Conservation (phyloP, 2,113 vertebrate genomes). For the Dipodomys spectabilis region DNA sequence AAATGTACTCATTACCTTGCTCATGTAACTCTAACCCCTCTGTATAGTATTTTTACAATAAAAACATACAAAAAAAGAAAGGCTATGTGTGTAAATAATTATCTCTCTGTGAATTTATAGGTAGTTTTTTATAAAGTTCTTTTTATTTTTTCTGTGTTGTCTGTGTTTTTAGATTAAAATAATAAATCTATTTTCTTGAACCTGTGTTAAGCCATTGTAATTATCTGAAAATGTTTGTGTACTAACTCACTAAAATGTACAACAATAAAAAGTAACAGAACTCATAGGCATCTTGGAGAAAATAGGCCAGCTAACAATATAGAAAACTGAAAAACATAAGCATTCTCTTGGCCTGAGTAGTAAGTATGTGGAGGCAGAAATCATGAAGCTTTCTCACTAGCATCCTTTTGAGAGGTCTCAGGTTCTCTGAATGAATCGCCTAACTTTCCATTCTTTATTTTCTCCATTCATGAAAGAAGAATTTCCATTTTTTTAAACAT, state of each 20-base stretch:
- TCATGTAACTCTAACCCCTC: too few species aligned
- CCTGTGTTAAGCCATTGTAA: conserved; percentile 2
- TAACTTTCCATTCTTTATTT: not conserved
- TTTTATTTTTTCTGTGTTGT: conserved; percentile 6
- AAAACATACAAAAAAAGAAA: not conserved
- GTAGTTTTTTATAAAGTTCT: not conserved
- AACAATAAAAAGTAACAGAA: conserved; percentile 8
- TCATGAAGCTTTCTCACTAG: not conserved
- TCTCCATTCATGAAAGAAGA: not conserved
- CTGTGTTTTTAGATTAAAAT: conserved; percentile 5
- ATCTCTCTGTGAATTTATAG: not conserved
- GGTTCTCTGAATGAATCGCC: not conserved
- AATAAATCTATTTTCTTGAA: conserved; percentile 50
- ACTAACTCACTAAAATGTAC: conserved; percentile 21
- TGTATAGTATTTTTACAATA: too few species aligned
- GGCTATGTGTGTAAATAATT: not conserved
- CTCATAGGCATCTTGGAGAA: not conserved
- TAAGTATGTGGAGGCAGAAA: not conserved
- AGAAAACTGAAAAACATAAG: not conserved
- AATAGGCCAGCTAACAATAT: not conserved
- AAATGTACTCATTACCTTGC: too few species aligned
- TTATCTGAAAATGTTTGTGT: conserved; percentile 37
- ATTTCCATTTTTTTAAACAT: not conserved
- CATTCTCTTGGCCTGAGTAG: not conserved
- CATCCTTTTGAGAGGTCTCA: not conserved